A percentile compares a stretch with the other conserved stretches of the same genome.
Evolutionary conservation across 1,140 invertebrate species (phyloP).

Genomic region (Drosophila varians): DNA sequence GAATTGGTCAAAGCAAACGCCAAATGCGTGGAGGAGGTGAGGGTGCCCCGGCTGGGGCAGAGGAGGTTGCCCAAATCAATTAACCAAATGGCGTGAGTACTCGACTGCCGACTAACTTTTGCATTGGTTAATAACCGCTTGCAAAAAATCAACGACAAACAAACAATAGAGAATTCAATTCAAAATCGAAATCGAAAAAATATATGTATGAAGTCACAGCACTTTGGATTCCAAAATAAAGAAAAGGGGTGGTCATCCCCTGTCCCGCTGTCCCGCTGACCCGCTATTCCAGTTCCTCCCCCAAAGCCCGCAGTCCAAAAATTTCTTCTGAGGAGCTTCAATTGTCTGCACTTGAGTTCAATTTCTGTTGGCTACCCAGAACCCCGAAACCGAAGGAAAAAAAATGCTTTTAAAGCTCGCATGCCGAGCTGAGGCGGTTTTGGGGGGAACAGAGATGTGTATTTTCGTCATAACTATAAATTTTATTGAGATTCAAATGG

Average conservation of each 20-base stretch:
- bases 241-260: constrained; percentile 40
- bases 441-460: constrained; percentile 1
- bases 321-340: constrained; percentile 60
- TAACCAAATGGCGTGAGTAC: constrained; percentile 77
- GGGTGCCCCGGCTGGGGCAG: neutral
- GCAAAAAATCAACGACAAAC: constrained; percentile 44
- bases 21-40: neutral
- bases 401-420: constrained; percentile 69
- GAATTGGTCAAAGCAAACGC: constrained; percentile 47
- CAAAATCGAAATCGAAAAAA: constrained; percentile 25
- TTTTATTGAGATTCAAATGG: constrained; percentile 77
- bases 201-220: constrained; percentile 13
- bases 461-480: constrained; percentile 76
- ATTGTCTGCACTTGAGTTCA: constrained; percentile 82
- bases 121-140: constrained; percentile 62
- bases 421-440: constrained; percentile 3
- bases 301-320: constrained; percentile 49
- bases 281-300: neutral
- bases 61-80: constrained; percentile 63
- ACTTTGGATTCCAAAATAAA: constrained; percentile 15
- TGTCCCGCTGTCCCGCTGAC: neutral
- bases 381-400: constrained; percentile 32
- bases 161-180: constrained; percentile 57
- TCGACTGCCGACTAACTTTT: constrained; percentile 40
- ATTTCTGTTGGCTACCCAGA: constrained; percentile 58